A percentile compares a stretch with the other conserved stretches of the same genome.
Evolutionary conservation across 2,888 invertebrate genomes (phyloP).

Genomic region (Microplitis manilae): DNA sequence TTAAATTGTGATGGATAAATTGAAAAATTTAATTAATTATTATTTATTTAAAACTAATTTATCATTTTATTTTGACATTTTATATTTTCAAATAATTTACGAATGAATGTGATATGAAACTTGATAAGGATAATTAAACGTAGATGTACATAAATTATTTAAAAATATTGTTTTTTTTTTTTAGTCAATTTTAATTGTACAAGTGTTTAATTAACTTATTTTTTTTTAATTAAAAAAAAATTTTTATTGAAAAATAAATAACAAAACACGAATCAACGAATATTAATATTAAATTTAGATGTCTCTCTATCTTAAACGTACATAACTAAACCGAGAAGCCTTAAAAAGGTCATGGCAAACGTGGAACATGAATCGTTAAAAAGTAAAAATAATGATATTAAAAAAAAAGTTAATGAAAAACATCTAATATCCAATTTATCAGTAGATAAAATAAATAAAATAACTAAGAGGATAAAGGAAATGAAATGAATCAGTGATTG

Average conservation of each 20-base stretch:
- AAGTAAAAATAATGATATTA: conserved; percentile 45
- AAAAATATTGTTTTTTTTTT: background rate
- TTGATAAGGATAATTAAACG: background rate
- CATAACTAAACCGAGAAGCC: conserved; percentile 44
- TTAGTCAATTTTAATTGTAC: no score
- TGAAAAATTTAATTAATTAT: no score
- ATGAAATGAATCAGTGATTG: background rate
- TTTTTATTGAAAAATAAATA: conserved; percentile 8
- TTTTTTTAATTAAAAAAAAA: conserved; percentile 9
- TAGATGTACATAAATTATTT: conserved; percentile 8
- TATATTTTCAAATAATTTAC: background rate
- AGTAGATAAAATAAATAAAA: background rate
- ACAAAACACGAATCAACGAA: conserved; percentile 33
- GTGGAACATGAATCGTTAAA: conserved; percentile 41
- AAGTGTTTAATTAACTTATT: background rate
- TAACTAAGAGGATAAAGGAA: background rate
- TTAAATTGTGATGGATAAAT: no score
- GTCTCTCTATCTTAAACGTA: conserved; percentile 34
- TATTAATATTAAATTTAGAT: conserved; percentile 26
- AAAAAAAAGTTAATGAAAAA: conserved; percentile 45
- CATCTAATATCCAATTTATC: conserved; percentile 7
- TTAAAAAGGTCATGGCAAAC: conserved; percentile 47
- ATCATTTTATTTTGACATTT: no score
- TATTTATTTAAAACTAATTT: no score
- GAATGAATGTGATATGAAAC: background rate